Conservation (phyloP, 1,140 invertebrate species). For the Asbolus verrucosus region DNA sequence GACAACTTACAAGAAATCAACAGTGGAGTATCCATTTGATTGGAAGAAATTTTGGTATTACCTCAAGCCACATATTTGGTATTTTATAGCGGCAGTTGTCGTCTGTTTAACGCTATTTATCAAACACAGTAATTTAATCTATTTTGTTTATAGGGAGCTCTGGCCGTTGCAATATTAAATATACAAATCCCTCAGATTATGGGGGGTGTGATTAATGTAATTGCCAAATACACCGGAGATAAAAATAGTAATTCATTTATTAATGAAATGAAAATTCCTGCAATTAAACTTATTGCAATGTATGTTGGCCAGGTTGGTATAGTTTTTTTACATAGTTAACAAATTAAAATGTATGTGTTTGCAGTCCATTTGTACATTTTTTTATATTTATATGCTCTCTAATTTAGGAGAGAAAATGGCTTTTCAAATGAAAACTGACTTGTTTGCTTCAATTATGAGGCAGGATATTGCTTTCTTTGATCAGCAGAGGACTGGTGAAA, state of each 20-base stretch:
- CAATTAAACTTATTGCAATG: slow-evolving; percentile 73
- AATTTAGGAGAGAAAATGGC: slow-evolving; percentile 90
- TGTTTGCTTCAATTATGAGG: slow-evolving; percentile 86
- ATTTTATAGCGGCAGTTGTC: slow-evolving; percentile 69
- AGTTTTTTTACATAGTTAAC: slow-evolving; percentile 42
- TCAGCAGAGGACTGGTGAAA: slow-evolving; percentile 88
- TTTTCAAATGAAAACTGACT: slow-evolving; percentile 79
- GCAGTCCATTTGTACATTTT: slow-evolving; percentile 87
- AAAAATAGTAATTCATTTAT: slow-evolving; percentile 68
- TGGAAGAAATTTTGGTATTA: slow-evolving; percentile 75
- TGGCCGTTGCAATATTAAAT: slow-evolving; percentile 83
- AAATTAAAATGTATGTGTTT: slow-evolving; percentile 61
- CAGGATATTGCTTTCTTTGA: slow-evolving; percentile 96
- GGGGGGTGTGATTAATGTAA: slow-evolving; percentile 81
- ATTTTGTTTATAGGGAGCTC: slow-evolving; percentile 75
- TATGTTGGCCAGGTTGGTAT: slow-evolving; percentile 77
- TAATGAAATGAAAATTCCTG: slow-evolving; percentile 75
- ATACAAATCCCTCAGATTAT: slow-evolving; percentile 84
- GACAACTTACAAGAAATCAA: slow-evolving; percentile 53
- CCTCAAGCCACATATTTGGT: slow-evolving; percentile 70
- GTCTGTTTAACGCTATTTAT: slow-evolving; percentile 64
- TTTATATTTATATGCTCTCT: slow-evolving; percentile 88
- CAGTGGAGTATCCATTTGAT: slow-evolving; percentile 69
- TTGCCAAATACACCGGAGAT: slow-evolving; percentile 70
- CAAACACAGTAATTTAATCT: slow-evolving; percentile 19